Evolutionary conservation across 2,888 invertebrate genomes (phyloP).

Genomic region (Phyto melanocephala): DNA sequence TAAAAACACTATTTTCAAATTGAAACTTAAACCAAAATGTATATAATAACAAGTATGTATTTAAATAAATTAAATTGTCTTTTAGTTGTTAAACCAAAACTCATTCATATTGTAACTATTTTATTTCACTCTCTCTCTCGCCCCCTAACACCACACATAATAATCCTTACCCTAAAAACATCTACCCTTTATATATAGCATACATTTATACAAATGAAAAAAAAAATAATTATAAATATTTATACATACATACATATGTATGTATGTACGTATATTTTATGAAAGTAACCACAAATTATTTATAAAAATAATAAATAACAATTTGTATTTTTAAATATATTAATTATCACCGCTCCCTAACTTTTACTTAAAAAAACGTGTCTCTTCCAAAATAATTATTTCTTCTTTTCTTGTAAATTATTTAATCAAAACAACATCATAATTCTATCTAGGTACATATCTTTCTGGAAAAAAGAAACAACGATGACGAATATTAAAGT

Average conservation of each 20-base stretch:
- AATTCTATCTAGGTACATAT: not conserved
- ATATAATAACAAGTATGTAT: conserved; percentile 31
- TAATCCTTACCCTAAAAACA: not conserved
- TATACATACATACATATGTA: not conserved
- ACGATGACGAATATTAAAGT: conserved; percentile 12
- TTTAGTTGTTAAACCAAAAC: conserved; percentile 32
- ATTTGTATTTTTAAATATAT: conserved; percentile 18
- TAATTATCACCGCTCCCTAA: not conserved
- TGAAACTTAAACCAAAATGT: conserved; percentile 45
- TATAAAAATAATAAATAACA: conserved; percentile 14
- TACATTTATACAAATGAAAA: not conserved
- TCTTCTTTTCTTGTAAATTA: conserved; percentile 38
- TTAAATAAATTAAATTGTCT: conserved; percentile 15
- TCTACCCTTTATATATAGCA: not conserved
- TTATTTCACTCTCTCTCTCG: not conserved
- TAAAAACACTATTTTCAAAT: not conserved
- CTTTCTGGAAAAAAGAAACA: not conserved
- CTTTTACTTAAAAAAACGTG: not conserved
- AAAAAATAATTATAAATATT: not conserved
- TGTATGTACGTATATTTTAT: conserved; percentile 26
- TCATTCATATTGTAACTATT: conserved; percentile 25
- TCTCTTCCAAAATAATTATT: not conserved
- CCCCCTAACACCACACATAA: not conserved
- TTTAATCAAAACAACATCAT: not conserved
- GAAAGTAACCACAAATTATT: conserved; percentile 39